phyloP scores from a whole-genome alignment of 2,113 vertebrate genomes.

The Clupea harengus region DNA sequence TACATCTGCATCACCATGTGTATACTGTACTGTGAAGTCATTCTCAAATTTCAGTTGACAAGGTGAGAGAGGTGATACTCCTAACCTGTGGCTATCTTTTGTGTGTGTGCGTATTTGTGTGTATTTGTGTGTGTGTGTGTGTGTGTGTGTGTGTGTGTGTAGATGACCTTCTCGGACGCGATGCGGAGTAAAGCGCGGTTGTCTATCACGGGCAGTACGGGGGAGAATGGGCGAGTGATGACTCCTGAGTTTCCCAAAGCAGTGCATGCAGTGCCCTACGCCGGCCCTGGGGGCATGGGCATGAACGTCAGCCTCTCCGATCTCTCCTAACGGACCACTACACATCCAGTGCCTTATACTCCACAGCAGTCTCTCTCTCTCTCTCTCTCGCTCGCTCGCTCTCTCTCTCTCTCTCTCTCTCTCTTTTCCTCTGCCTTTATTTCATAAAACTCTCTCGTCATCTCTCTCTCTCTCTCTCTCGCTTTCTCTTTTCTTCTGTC shows the following conservation, averaged over 20 bases:
- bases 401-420: slow-evolving; percentile 15
- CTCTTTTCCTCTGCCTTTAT: slow-evolving; percentile 19
- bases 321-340: slow-evolving; percentile 95
- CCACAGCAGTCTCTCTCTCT: neutral
- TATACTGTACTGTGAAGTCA: slow-evolving; percentile 53
- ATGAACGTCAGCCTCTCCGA: slow-evolving; percentile 99
- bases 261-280: slow-evolving; percentile 95
- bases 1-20: slow-evolving; percentile 60
- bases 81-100: slow-evolving; percentile 54
- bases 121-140: neutral
- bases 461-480: slow-evolving; percentile 33
- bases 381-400: neutral
- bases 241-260: slow-evolving; percentile 99
- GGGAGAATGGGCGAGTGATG: slow-evolving; percentile 97
- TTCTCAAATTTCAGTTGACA: slow-evolving; percentile 48
- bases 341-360: slow-evolving; percentile 97
- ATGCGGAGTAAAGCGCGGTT: slow-evolving; percentile 96
- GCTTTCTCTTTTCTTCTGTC: neutral
- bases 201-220: slow-evolving; percentile 97
- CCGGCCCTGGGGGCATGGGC: slow-evolving; percentile 93
- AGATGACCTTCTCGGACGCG: slow-evolving; percentile 95
- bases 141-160: slow-evolving; percentile 50
- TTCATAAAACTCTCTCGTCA: slow-evolving; percentile 30
- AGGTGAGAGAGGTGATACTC: slow-evolving; percentile 11
- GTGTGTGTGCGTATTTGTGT: slow-evolving; percentile 30